Evolutionary conservation across 2,113 vertebrate genomes (phyloP).

Genomic region (Anolis sagrei): DNA sequence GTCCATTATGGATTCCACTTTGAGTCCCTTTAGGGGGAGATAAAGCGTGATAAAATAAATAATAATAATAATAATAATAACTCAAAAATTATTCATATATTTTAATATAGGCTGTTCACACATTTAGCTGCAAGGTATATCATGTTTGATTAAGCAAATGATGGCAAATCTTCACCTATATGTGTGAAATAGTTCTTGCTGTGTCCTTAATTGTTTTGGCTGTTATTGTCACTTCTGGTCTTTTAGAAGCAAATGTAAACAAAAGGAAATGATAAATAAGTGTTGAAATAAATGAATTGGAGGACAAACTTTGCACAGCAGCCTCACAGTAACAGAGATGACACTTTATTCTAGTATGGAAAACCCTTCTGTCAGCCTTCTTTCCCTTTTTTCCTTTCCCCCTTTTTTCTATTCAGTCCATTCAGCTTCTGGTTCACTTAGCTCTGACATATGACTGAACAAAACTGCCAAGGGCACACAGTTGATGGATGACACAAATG

Average conservation of each 20-base stretch:
- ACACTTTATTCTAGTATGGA: background rate
- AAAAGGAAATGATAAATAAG: background rate
- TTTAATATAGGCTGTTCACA: background rate
- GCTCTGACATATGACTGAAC: slow-evolving; percentile 59
- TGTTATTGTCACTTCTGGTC: background rate
- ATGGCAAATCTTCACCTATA: background rate
- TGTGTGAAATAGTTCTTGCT: background rate
- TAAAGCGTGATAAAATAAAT: no score
- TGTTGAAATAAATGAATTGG: background rate
- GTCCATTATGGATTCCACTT: background rate
- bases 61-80: no score
- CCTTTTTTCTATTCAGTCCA: slow-evolving; percentile 46
- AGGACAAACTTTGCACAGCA: background rate
- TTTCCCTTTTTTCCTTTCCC: slow-evolving; percentile 14
- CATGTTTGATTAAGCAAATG: background rate
- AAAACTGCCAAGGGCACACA: slow-evolving; percentile 46
- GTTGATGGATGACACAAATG: slow-evolving; percentile 46
- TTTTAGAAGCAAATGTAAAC: background rate
- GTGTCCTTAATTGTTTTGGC: background rate
- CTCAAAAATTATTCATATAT: no score
- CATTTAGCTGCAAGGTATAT: background rate
- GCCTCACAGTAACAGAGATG: background rate
- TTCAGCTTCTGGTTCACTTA: slow-evolving; percentile 61
- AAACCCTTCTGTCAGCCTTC: background rate
- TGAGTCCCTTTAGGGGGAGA: background rate